Conservation (phyloP, 2,888 invertebrate species). For the Odontocerum albicorne region DNA sequence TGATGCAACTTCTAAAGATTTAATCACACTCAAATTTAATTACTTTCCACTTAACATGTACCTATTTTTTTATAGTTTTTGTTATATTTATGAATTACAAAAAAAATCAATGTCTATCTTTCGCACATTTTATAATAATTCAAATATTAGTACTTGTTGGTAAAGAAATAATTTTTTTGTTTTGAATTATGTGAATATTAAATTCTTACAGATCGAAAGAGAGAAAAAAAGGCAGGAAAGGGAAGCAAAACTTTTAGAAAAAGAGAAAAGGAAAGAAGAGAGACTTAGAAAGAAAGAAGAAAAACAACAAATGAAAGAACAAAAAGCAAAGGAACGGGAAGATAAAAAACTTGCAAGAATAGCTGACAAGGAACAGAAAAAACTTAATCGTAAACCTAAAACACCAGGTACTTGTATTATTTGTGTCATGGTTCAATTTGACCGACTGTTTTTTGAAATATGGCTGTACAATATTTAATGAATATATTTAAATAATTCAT, state of each 20-base stretch:
- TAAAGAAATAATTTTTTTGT: not conserved
- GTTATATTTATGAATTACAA: too few species aligned
- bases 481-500: too few species aligned
- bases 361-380: conserved; percentile 48
- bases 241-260: conserved; percentile 55
- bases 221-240: conserved; percentile 59
- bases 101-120: too few species aligned
- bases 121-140: too few species aligned
- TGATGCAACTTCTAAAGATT: too few species aligned
- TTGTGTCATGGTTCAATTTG: not conserved
- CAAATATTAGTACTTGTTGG: too few species aligned
- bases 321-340: conserved; percentile 54
- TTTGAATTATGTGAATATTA: not conserved
- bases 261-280: conserved; percentile 53
- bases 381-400: conserved; percentile 42
- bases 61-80: too few species aligned
- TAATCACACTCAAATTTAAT: too few species aligned
- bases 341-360: conserved; percentile 50
- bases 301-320: conserved; percentile 52
- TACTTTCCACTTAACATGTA: too few species aligned
- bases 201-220: conserved; percentile 50
- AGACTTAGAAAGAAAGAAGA: conserved; percentile 55
- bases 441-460: too few species aligned
- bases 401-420: conserved; percentile 22
- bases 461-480: too few species aligned